Evolutionary conservation across 2,113 vertebrate species (phyloP).

Genomic region (Myotis brandtii): DNA sequence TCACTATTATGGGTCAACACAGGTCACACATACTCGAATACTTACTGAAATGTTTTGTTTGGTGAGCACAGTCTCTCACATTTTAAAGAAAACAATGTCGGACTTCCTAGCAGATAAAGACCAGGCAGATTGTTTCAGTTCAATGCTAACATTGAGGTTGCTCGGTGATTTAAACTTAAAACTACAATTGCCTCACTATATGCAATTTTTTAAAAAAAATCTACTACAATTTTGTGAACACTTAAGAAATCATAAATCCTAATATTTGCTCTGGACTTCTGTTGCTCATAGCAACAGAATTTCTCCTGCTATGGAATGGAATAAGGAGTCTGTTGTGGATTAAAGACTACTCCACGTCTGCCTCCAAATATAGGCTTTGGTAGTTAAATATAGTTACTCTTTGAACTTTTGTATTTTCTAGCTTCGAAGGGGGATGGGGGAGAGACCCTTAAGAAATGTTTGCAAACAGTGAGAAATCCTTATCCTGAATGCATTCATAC

Average conservation of each 20-base stretch:
- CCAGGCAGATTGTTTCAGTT: background rate
- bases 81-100: background rate
- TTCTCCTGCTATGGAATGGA: slow-evolving; percentile 57
- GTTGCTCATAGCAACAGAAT: slow-evolving; percentile 74
- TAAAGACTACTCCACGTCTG: slow-evolving; percentile 12
- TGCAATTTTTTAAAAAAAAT: background rate
- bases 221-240: background rate
- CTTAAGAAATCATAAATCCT: slow-evolving; percentile 52
- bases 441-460: background rate
- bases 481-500: background rate
- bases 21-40: slow-evolving; percentile 8
- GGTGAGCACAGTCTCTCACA: background rate
- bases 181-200: slow-evolving; percentile 14
- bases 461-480: background rate
- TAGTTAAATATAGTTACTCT: slow-evolving; percentile 24
- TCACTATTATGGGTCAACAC: background rate
- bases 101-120: slow-evolving; percentile 3
- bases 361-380: slow-evolving; percentile 53
- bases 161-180: slow-evolving; percentile 49
- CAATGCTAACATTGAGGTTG: background rate
- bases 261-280: slow-evolving; percentile 64
- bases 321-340: slow-evolving; percentile 67
- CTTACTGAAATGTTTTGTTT: background rate
- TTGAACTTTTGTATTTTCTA: background rate
- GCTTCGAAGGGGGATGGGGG: background rate